Base-by-base conservation (phyloP, 2,113 vertebrate genomes). In the Mystacornis crossleyi region DNA sequence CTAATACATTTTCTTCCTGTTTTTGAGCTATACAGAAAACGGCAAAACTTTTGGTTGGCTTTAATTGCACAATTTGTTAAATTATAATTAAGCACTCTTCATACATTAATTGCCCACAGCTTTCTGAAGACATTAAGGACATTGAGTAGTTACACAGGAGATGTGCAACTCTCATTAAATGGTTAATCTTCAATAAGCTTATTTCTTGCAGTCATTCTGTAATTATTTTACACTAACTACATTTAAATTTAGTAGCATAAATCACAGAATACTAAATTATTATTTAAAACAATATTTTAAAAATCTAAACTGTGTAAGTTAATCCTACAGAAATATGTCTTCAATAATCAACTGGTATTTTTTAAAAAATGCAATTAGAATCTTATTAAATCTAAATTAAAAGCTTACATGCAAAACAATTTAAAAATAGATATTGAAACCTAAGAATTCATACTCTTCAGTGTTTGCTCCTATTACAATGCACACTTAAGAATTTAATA, bases 321-420 rank as follows among this genome's bases (percentile, higher is more conserved):
- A 96, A 94, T 95, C 93, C 55, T 94, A 74, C 43, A 67, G 70
- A 95, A 96, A 95, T 93, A 96, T 94, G 82, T 90, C 89, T 96
- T 78, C 74, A 96, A 91, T 97, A 95, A 93, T 93, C 90, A 89
- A 77, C 69, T 51, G 67, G n/a, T 66, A 42, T 82, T 86, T 94
- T 84, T 38, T 1, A 1, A n/a, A 72, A 95, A 96, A 87, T 53
- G 66, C 51, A 93, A 95, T 96, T 96, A 96, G 42, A 95, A 85
- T 97, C 87, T 95, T 94, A 97, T 96, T 96, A 96, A 97, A 94
- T 77, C 42, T 96, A 95, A 97, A 97, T 96, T 91, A 86, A 97
- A 97, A 96, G 26, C 96, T 95, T 92, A 58, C 13, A 93, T 87
- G 79, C 73, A 64, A 92, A 96, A 45, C 85, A 96, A 95, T 87